Percentiles rank a stretch among this genome's conserved stretches.
Evolutionary conservation across 2,797 vertebrate species (phyloP).

Genomic region (Oophaga sylvatica): DNA sequence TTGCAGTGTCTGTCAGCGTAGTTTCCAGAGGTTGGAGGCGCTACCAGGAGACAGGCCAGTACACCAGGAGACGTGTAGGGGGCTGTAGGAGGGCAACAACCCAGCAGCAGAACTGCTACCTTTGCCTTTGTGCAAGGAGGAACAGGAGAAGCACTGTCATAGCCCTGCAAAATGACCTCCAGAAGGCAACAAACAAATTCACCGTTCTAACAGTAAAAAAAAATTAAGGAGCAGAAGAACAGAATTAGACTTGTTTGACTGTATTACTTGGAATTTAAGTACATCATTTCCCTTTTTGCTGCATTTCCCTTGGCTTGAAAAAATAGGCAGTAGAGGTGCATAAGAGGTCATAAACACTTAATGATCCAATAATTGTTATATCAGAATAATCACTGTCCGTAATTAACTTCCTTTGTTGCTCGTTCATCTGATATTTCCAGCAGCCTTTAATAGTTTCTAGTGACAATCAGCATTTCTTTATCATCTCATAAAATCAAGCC

Average conservation of each 20-base stretch:
- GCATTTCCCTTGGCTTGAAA: conserved; percentile 32
- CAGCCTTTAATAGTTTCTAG: conserved; percentile 72
- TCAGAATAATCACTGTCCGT: conserved; percentile 80
- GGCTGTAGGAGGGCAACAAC: no score
- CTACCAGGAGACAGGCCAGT: no score
- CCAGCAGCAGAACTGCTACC: no score
- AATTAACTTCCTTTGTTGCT: conserved; percentile 78
- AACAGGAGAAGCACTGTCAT: no score
- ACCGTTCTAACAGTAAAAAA: not conserved
- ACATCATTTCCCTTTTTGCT: conserved; percentile 4
- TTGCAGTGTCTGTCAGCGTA: no score
- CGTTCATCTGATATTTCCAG: conserved; percentile 74
- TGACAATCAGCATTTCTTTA: conserved; percentile 71
- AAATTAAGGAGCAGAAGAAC: not conserved
- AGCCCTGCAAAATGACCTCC: no score
- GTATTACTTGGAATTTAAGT: conserved; percentile 11
- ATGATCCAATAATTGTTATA: conserved; percentile 82
- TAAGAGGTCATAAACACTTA: conserved; percentile 82
- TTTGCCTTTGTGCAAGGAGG: no score
- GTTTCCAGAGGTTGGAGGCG: no score
- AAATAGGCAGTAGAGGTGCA: conserved; percentile 47
- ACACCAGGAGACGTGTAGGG: no score
- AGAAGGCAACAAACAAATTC: no score
- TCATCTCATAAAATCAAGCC: conserved; percentile 68
- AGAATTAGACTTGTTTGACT: not conserved